Evolutionary conservation across 2,797 vertebrate species (phyloP), one percentile per base, ranked within the genome.

Genomic region (Myotis vivesi): DNA sequence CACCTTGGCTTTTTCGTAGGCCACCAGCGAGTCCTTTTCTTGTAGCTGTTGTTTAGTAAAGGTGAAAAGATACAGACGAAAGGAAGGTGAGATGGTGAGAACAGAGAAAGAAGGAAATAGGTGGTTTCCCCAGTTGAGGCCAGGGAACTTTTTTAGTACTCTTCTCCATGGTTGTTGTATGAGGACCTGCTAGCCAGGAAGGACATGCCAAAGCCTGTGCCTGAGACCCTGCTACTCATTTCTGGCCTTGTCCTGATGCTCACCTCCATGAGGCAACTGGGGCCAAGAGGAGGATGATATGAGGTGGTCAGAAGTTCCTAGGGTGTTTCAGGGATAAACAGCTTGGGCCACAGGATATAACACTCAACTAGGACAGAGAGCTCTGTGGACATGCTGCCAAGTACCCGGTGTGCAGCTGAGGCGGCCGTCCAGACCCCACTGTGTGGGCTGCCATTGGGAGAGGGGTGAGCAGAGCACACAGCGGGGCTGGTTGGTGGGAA

Each of bases 381-480:
- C 95, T 96, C 97, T 95, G 85, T 69, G 94, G 97, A 94, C 16
- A 0, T 92, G 64, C 71, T 92, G 77, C 25, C 1, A 33, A 97
- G 96, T 98, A 97, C 98, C 98, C 94, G 91, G 97, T 94, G 64
- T 1, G 3, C 91, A 96, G 95, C 6, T 6, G 96, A 97, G 97
- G 96, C 92, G 84, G 97, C 98, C 55, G 94, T 97, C 75, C 23
- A 97, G 80, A 97, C 98, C 98, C 97, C 28, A 13, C 94, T 51
- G 2, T 91, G 98, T 97, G 98, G 98, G 97, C 77, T 98, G 98
- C 98, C 95, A 97, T 69, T 97, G 97, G 98, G 97, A 98, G 96
- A 81, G 97, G 97, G 36, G 96, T 90, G 97, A 97, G 93, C 85
- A 95, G 97, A 98, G 97, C 90, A 2, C 38, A 55, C 23, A 23